A percentile compares a stretch with the other conserved stretches of the same genome.
Conservation (phyloP, 2,888 invertebrate species). For the Cephus runcator region DNA sequence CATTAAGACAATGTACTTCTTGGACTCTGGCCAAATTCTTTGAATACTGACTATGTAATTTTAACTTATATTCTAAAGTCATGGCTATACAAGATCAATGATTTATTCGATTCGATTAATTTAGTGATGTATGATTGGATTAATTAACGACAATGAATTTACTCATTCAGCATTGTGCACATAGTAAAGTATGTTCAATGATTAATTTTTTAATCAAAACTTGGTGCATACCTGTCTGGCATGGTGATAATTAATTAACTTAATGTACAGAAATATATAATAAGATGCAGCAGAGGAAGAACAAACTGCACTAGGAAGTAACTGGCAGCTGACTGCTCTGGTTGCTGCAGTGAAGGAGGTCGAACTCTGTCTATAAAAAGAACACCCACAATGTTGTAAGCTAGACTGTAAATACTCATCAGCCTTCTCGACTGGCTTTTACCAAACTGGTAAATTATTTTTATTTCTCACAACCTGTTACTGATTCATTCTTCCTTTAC, state of each 20-base stretch:
- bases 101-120: neutral
- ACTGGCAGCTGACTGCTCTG: conserved; percentile 26
- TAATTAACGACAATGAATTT: neutral
- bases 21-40: neutral
- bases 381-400: conserved; percentile 50
- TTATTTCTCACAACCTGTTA: conserved; percentile 25
- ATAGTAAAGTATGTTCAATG: neutral
- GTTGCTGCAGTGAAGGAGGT: conserved; percentile 49
- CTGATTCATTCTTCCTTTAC: conserved; percentile 22
- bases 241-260: conserved; percentile 29
- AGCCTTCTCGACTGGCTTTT: conserved; percentile 32
- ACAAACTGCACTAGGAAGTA: conserved; percentile 34
- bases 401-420: conserved; percentile 29
- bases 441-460: conserved; percentile 25
- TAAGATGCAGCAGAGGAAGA: conserved; percentile 27
- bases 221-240: conserved; percentile 48
- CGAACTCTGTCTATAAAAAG: conserved; percentile 61
- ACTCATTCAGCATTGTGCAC: neutral
- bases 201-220: neutral
- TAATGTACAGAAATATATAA: conserved; percentile 30
- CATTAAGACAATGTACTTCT: neutral
- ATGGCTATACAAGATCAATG: neutral
- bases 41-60: neutral
- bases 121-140: neutral
- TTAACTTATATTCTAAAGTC: neutral